Base-by-base conservation (phyloP, 2,797 vertebrate genomes). In the Atherinosoma microstoma region DNA sequence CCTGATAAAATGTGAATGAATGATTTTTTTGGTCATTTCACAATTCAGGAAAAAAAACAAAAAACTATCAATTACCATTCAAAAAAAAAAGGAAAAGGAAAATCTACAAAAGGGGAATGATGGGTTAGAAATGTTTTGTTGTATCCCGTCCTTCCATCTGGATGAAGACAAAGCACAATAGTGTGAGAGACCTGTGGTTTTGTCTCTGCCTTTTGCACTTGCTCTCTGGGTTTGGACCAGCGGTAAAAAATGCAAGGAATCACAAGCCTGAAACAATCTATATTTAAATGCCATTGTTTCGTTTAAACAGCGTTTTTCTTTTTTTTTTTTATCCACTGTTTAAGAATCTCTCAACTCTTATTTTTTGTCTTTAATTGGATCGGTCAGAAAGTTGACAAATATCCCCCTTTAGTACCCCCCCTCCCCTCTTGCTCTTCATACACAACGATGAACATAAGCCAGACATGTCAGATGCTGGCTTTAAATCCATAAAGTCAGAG, bases 181-280 rank as follows among this genome's bases (percentile, higher is more conserved):
- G 88, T 70, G 67, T 82, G 85, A 83, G 84, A 82, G 86, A 84
- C 81, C 74, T 91, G 91, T 89, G 91, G 89, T 88, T 93, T 87
- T 72, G 78, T 87, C 81, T 87, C 73, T 82, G 79, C 78, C 80
- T 84, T 90, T 84, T 87, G 84, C 87, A 89, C 84, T 91, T 91
- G 85, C 90, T 92, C 67, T 87, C 84, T 87, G 83, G 87, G 87
- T 92, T 94, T 92, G 89, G 87, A 91, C 62, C 75, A 83, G 77
- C 65, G 69, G 65, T 76, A 64, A 85, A 87, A 90, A 91, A 90
- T 87, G 78, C 82, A 80, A 88, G 80, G 84, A 88, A 89, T 90
- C 82, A 88, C 75, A 86, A 72, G 84, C 83, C 85, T 88, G 70
- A 80, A 80, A 82, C 56, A 58, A 84, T 87, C 84, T 91, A 88